Conservation (phyloP, 2,113 vertebrate genomes). For the Morone chrysops region DNA sequence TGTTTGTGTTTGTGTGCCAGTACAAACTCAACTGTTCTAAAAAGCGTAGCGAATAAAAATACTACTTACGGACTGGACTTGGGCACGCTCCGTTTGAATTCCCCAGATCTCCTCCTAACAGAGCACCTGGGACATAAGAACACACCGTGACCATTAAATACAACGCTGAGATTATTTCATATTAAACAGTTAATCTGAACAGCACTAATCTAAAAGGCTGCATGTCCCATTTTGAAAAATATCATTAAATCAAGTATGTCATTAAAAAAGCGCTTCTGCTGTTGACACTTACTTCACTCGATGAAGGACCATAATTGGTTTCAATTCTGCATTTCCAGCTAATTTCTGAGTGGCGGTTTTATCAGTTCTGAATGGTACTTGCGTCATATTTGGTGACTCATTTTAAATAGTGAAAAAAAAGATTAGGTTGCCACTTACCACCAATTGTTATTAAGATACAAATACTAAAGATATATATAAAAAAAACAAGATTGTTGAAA, state of each 20-base stretch:
- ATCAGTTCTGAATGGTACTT: slow-evolving; percentile 30
- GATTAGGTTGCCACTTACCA: too few species aligned
- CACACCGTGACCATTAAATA: background rate
- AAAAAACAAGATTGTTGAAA: too few species aligned
- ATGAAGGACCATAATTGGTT: slow-evolving; percentile 48
- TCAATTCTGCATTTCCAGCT: slow-evolving; percentile 39
- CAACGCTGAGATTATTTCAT: background rate
- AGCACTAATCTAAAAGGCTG: slow-evolving; percentile 15
- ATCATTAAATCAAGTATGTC: slow-evolving; percentile 49
- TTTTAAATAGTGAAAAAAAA: background rate
- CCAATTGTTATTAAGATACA: too few species aligned
- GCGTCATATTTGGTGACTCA: background rate
- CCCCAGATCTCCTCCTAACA: slow-evolving; percentile 93
- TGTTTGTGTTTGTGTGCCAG: background rate
- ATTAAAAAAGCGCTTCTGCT: slow-evolving; percentile 39
- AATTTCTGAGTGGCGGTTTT: slow-evolving; percentile 44
- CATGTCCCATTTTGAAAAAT: slow-evolving; percentile 19
- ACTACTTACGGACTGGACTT: slow-evolving; percentile 94
- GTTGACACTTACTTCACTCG: slow-evolving; percentile 35
- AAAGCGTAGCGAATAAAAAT: background rate
- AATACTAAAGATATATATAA: too few species aligned
- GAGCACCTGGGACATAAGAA: slow-evolving; percentile 84
- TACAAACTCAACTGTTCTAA: background rate
- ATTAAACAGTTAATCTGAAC: slow-evolving; percentile 23
- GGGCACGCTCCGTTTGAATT: slow-evolving; percentile 94